phyloP scores from a whole-genome alignment of 2,113 vertebrate genomes.

The Aphelocoma coerulescens region DNA sequence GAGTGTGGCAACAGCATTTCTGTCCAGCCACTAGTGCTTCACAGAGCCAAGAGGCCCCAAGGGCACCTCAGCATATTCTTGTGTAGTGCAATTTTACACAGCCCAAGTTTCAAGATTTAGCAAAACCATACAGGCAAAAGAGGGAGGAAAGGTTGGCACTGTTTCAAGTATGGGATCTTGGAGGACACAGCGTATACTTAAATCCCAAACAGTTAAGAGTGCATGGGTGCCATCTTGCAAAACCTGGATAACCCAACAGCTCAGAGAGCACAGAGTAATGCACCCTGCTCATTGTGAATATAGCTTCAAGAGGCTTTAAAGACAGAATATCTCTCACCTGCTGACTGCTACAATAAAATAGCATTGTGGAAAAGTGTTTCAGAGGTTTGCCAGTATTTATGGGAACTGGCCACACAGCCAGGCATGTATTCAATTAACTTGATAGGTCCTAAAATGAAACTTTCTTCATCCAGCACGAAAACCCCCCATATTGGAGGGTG shows the following conservation, averaged over 20 bases:
- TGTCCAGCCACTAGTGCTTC: neutral
- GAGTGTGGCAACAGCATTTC: neutral
- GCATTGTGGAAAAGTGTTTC: neutral
- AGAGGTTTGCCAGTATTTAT: neutral
- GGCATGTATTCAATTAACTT: neutral
- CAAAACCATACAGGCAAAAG: neutral
- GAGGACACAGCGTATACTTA: neutral
- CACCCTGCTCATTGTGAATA: neutral
- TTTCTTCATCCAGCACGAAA: neutral
- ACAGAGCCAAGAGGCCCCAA: neutral
- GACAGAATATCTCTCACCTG: neutral
- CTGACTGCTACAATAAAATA: neutral
- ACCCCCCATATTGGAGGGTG: fast-evolving
- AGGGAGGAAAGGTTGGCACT: neutral
- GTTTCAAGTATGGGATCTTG: neutral
- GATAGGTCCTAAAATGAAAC: neutral
- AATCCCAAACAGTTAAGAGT: neutral
- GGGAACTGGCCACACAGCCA: neutral
- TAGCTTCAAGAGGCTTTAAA: neutral
- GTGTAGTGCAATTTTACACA: neutral
- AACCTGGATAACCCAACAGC: neutral
- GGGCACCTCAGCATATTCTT: neutral
- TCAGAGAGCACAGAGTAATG: neutral
- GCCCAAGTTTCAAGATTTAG: neutral
- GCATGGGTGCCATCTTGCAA: neutral